These are phyloP conservation scores for Acholoe squamosa DNA, from an alignment of 2,888 invertebrate species.

Conservation along the genomic window DNA sequence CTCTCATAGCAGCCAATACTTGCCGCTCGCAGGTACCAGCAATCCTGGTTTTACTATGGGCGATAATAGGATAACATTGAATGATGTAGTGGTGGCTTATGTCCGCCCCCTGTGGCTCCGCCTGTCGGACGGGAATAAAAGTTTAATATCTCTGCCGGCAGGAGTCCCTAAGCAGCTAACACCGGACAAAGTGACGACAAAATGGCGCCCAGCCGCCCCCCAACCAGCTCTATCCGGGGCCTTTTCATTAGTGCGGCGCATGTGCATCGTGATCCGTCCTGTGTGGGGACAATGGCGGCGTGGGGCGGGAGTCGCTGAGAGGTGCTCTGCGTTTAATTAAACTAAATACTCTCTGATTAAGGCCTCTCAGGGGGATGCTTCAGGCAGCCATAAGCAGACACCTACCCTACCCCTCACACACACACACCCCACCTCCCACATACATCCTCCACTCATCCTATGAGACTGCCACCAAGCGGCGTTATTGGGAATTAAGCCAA, in stretches of 20 bases:
- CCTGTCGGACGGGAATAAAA: conserved; percentile 17
- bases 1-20: background rate
- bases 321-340: conserved; percentile 14
- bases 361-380: background rate
- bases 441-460: background rate
- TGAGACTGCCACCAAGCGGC: background rate
- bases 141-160: conserved; percentile 40
- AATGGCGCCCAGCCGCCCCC: background rate
- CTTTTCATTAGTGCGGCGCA: conserved; percentile 30
- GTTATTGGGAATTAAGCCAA: background rate
- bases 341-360: conserved; percentile 23
- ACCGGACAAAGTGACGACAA: background rate
- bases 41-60: background rate
- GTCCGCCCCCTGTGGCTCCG: background rate
- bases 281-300: background rate
- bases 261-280: background rate
- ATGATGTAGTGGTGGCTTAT: conserved; percentile 42
- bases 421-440: background rate
- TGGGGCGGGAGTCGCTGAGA: background rate
- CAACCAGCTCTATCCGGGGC: conserved; percentile 23
- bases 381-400: too few species aligned
- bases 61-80: conserved; percentile 49
- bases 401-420: background rate
- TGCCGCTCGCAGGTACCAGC: background rate
- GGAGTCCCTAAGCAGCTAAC: conserved; percentile 42